Evolutionary conservation across 2,888 invertebrate species (phyloP).

Genomic region (Panopea generosa): DNA sequence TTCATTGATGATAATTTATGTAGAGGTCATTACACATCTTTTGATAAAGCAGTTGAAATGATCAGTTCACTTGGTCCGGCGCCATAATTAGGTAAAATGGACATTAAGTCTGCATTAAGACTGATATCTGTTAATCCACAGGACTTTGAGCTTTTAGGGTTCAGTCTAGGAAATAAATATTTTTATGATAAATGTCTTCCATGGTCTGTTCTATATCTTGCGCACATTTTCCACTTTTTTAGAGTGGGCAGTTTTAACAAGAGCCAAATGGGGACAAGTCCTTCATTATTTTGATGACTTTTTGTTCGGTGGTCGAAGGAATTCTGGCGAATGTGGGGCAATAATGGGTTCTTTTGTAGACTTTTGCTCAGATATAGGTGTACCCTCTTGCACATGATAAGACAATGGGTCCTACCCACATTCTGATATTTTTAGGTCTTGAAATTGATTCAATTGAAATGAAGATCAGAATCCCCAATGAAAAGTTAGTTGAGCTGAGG

Average conservation of each 20-base stretch:
- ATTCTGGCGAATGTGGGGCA: too few species aligned
- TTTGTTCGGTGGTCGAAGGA: too few species aligned
- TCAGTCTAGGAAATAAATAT: neutral
- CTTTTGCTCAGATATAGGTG: too few species aligned
- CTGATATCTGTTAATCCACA: neutral
- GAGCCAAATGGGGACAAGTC: too few species aligned
- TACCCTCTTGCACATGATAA: neutral
- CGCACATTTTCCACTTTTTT: neutral
- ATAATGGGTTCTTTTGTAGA: too few species aligned
- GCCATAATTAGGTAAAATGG: neutral
- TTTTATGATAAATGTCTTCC: neutral
- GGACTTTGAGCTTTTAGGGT: conserved; percentile 8
- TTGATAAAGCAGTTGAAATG: too few species aligned
- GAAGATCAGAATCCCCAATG: too few species aligned
- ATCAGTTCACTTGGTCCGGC: neutral
- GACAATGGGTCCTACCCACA: conserved; percentile 1
- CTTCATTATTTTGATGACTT: too few species aligned
- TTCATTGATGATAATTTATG: too few species aligned
- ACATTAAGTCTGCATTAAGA: conserved; percentile 6
- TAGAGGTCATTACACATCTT: too few species aligned
- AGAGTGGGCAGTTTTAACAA: neutral
- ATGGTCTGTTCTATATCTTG: neutral
- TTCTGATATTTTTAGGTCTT: neutral
- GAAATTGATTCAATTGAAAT: neutral
- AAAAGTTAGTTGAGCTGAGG: too few species aligned